Evolutionary conservation across 2,113 vertebrate species (phyloP).

Genomic region (Phyllostomus hastatus): DNA sequence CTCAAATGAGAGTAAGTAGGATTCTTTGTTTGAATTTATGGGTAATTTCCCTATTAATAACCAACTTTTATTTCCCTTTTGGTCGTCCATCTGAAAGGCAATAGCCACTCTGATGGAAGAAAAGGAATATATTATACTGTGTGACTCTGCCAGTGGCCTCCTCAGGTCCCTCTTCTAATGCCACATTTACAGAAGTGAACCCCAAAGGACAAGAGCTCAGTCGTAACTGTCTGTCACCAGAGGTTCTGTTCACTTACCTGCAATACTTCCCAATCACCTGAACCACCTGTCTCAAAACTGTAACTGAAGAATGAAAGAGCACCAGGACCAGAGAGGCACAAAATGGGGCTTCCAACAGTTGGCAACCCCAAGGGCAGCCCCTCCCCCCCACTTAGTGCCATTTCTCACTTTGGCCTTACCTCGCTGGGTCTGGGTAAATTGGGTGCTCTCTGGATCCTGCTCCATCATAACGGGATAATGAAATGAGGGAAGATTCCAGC

Average conservation of each 20-base stretch:
- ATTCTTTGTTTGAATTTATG: not conserved
- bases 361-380: slow-evolving; percentile 65
- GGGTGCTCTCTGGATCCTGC: slow-evolving; percentile 97
- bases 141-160: not conserved
- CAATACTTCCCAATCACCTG: slow-evolving; percentile 65
- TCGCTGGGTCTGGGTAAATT: slow-evolving; percentile 98
- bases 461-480: slow-evolving; percentile 96
- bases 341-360: slow-evolving; percentile 32
- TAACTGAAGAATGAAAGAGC: slow-evolving; percentile 63
- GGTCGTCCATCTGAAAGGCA: slow-evolving; percentile 3
- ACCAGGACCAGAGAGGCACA: slow-evolving; percentile 74
- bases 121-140: not conserved
- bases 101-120: not conserved
- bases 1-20: not conserved
- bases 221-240: slow-evolving; percentile 22
- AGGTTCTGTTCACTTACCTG: slow-evolving; percentile 72
- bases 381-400: slow-evolving; percentile 69
- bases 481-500: slow-evolving; percentile 96
- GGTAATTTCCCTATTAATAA: slow-evolving; percentile 16
- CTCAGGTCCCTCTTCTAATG: not conserved
- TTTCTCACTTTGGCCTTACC: slow-evolving; percentile 83
- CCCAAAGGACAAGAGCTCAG: slow-evolving; percentile 43
- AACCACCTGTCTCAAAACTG: slow-evolving; percentile 67
- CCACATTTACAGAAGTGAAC: slow-evolving; percentile 22
- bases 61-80: not conserved